Conservation (phyloP, 2,113 vertebrate genomes). For the Notarius quadriscutis region DNA sequence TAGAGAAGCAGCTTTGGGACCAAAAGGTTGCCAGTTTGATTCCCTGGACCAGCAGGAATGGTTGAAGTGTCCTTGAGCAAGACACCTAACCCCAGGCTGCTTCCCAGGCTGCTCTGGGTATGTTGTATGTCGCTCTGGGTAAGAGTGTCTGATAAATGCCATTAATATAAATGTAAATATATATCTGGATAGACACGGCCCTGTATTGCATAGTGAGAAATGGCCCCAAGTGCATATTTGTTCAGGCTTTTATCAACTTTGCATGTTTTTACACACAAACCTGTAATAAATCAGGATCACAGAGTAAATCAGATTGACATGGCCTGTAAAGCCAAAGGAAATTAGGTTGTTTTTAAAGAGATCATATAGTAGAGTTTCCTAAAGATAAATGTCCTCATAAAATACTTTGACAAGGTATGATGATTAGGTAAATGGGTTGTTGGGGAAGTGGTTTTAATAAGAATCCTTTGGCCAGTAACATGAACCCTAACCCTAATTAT, state of each 20-base stretch:
- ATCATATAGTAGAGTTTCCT: background rate
- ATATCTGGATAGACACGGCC: background rate
- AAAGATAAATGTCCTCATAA: constrained; percentile 2
- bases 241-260: background rate
- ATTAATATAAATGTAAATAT: too few relatives aligned
- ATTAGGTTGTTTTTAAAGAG: background rate
- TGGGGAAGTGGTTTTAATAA: background rate
- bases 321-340: constrained; percentile 1
- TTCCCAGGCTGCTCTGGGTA: too few relatives aligned
- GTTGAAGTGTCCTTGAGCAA: too few relatives aligned
- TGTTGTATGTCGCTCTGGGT: too few relatives aligned
- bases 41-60: too few relatives aligned
- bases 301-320: background rate
- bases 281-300: background rate
- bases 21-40: too few relatives aligned
- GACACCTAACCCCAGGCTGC: too few relatives aligned
- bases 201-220: background rate
- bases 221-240: background rate
- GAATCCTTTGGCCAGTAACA: background rate
- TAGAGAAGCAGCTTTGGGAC: too few relatives aligned
- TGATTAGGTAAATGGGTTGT: background rate
- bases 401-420: background rate
- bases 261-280: background rate
- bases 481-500: background rate
- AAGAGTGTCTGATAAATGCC: too few relatives aligned